Percentiles rank a stretch among this genome's conserved stretches.
phyloP scores from a whole-genome alignment of 2,888 invertebrate genomes.

The Sarcophaga rosellei region DNA sequence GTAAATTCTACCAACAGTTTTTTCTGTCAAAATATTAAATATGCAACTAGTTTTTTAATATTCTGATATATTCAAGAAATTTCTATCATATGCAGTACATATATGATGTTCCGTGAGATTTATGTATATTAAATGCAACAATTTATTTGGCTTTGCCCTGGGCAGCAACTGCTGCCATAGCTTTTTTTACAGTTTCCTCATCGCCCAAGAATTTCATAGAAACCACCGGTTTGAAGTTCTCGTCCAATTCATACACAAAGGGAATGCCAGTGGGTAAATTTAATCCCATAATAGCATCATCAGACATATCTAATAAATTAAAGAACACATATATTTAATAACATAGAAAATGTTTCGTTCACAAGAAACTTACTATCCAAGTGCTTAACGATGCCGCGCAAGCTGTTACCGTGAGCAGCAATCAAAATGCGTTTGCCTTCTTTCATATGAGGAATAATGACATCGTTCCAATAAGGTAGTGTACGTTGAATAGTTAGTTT shows the following conservation, averaged over 20 bases:
- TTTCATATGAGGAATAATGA: constrained; percentile 88
- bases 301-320: constrained; percentile 84
- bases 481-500: constrained; percentile 92
- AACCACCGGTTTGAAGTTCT: constrained; percentile 88
- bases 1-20: neutral
- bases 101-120: neutral
- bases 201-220: constrained; percentile 91
- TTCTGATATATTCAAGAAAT: neutral
- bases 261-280: constrained; percentile 92
- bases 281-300: constrained; percentile 89
- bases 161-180: constrained; percentile 90
- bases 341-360: neutral
- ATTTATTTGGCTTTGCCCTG: constrained; percentile 88
- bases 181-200: constrained; percentile 89
- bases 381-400: constrained; percentile 94
- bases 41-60: neutral
- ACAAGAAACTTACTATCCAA: constrained; percentile 86
- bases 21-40: neutral
- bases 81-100: neutral
- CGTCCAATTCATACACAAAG: constrained; percentile 90
- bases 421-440: constrained; percentile 91
- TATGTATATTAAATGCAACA: constrained; percentile 58
- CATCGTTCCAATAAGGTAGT: constrained; percentile 94
- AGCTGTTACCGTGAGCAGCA: constrained; percentile 94
- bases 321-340: neutral